Conservation (phyloP, 2,113 vertebrate genomes). For the Dipodomys stephensi region DNA sequence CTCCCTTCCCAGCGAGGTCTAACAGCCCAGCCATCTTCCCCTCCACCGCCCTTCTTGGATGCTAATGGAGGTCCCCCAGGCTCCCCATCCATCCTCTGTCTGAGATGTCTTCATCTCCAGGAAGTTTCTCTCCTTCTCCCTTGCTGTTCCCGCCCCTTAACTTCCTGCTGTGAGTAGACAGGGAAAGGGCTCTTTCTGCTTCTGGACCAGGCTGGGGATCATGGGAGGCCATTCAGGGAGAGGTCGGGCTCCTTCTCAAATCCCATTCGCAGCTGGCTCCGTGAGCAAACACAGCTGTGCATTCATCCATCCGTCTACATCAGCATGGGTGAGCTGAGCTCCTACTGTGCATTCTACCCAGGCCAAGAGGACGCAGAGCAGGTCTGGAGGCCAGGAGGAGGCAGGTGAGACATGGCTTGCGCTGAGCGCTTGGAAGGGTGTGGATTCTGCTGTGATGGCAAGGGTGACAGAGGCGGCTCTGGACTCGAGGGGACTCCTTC, state of each 20-base stretch:
- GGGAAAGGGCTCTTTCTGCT: too few relatives aligned
- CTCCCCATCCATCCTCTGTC: background rate
- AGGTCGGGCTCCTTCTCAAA: background rate
- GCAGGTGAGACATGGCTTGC: too few relatives aligned
- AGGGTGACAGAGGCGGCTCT: background rate
- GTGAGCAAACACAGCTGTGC: background rate
- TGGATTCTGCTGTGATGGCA: background rate
- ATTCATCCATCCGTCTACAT: fast-evolving
- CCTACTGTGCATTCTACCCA: fast-evolving
- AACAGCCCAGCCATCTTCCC: background rate
- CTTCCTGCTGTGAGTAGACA: fast-evolving
- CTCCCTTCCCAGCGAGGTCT: background rate
- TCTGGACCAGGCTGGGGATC: background rate
- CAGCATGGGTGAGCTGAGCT: fast-evolving
- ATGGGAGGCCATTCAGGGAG: fast-evolving
- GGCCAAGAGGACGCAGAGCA: too few relatives aligned
- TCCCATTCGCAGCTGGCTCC: background rate
- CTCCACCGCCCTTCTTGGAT: background rate
- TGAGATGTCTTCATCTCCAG: slow-evolving; percentile 22
- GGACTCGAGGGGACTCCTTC: background rate
- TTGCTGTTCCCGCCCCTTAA: fast-evolving
- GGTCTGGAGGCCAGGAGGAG: too few relatives aligned
- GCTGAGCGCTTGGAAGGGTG: too few relatives aligned
- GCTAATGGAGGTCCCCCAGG: background rate
- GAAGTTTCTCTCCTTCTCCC: background rate